Percentiles rank a stretch among this genome's conserved stretches.
These are phyloP conservation scores for Phocoena phocoena DNA, from an alignment of 2,113 vertebrate species.

Conservation along the genomic window DNA sequence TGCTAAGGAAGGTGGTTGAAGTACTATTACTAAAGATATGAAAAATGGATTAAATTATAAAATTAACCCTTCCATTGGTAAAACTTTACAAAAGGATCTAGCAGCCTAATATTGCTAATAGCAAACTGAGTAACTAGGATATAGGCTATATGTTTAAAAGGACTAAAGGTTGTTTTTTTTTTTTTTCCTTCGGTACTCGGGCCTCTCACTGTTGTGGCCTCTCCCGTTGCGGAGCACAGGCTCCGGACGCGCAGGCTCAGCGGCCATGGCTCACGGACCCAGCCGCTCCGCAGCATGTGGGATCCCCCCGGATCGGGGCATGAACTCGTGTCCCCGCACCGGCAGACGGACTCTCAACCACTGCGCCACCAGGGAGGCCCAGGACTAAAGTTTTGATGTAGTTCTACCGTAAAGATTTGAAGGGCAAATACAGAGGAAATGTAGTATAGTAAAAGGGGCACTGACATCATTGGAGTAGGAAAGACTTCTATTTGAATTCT, in stretches of 20 bases:
- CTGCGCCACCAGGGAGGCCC: too few species aligned
- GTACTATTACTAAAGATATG: conserved; percentile 47
- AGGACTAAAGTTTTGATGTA: not conserved
- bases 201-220: too few species aligned
- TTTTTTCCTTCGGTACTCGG: too few species aligned
- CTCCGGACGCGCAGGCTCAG: too few species aligned
- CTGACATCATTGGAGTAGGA: not conserved
- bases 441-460: not conserved
- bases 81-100: not conserved
- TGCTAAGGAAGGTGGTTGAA: not conserved
- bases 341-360: too few species aligned
- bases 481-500: not conserved
- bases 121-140: not conserved
- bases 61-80: not conserved
- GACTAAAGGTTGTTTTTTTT: not conserved
- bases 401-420: not conserved
- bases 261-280: too few species aligned
- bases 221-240: too few species aligned
- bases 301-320: too few species aligned
- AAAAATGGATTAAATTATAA: conserved; percentile 56
- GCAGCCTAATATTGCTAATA: not conserved
- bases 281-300: too few species aligned
- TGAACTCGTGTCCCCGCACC: too few species aligned
- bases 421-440: not conserved
- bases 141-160: not conserved